These are phyloP conservation scores for Hydraecia micacea DNA, from an alignment of 2,888 invertebrate species.

Conservation along the genomic window DNA sequence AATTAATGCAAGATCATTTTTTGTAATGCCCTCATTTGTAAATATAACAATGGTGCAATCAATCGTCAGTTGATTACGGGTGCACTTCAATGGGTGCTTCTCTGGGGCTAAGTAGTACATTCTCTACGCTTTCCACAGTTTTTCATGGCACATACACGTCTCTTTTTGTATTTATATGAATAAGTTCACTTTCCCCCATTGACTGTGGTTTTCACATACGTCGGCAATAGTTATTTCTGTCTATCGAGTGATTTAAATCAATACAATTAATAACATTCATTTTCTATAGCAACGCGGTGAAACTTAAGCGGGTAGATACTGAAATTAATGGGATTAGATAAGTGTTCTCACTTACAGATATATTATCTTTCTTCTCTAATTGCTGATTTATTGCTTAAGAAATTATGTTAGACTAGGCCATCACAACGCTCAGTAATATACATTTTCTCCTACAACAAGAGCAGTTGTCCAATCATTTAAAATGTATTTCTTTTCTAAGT, in stretches of 20 bases:
- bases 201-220: slow-evolving; percentile 65
- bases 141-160: slow-evolving; percentile 62
- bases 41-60: slow-evolving; percentile 62
- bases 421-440: slow-evolving; percentile 13
- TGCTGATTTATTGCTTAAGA: slow-evolving; percentile 45
- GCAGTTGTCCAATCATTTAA: background rate
- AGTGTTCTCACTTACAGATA: slow-evolving; percentile 49
- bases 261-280: slow-evolving; percentile 59
- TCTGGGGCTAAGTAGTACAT: slow-evolving; percentile 33
- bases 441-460: slow-evolving; percentile 30
- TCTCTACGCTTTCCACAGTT: slow-evolving; percentile 67
- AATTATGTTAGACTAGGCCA: slow-evolving; percentile 42
- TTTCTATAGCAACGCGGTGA: slow-evolving; percentile 47
- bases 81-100: slow-evolving; percentile 54
- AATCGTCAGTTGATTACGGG: slow-evolving; percentile 56
- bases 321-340: slow-evolving; percentile 58
- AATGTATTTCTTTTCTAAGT: slow-evolving; percentile 13
- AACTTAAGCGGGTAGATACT: slow-evolving; percentile 43
- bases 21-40: slow-evolving; percentile 56
- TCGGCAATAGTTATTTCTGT: slow-evolving; percentile 43
- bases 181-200: slow-evolving; percentile 72
- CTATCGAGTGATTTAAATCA: slow-evolving; percentile 52
- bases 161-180: slow-evolving; percentile 67
- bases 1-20: slow-evolving; percentile 61
- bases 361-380: slow-evolving; percentile 47